Evolutionary conservation across 2,888 invertebrate genomes (phyloP), one percentile per base, ranked within the genome.

Genomic region (Netelia inedita): DNA sequence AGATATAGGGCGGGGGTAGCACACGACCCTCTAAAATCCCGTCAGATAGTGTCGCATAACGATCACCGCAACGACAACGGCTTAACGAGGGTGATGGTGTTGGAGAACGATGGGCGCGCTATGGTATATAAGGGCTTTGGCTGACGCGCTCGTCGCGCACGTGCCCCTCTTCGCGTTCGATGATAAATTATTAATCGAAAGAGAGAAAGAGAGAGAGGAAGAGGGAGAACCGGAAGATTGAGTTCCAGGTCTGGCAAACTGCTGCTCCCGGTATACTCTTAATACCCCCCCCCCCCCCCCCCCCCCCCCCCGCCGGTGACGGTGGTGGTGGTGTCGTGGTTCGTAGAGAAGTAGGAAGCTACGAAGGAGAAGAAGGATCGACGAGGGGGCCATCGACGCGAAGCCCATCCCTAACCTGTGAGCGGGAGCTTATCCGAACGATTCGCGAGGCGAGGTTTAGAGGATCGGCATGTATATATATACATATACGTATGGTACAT

Each of bases 101-200:
- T 68, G 16, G 57, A 61, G 61, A 76, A 73, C 73, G 81, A 82
- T 69, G 65, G 46, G 57, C 53, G 66, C 59, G 41, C n/a, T 6
- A 57, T 43, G 23, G 55, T 57, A 16, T 41, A 63, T 41, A 41
- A 65, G 74, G 78, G 68, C 63, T 65, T 53, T 59, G 53, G 35
- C 79, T 63, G 16, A 59, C 46, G 59, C 21, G 78, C 50, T 35
- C 35, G 21, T 50, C 57, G 68, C 23, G 23, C 63, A 21, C 57
- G 78, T 63, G 69, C 28, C 53, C 61, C 50, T 79, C 35, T 50
- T 41, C 35, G n/a, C 57, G n/a, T 61, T 82, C 78, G 65, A 82
- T 82, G 81, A 85, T 85, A 78, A 85, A 81, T 85, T 85, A 85
- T 85, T 85, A 85, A 85, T 81, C 82, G 79, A 82, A 73, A 71